Evolutionary conservation across 2,113 vertebrate genomes (phyloP), one percentile per base, ranked within the genome.

Genomic region (Ctenomys sociabilis): DNA sequence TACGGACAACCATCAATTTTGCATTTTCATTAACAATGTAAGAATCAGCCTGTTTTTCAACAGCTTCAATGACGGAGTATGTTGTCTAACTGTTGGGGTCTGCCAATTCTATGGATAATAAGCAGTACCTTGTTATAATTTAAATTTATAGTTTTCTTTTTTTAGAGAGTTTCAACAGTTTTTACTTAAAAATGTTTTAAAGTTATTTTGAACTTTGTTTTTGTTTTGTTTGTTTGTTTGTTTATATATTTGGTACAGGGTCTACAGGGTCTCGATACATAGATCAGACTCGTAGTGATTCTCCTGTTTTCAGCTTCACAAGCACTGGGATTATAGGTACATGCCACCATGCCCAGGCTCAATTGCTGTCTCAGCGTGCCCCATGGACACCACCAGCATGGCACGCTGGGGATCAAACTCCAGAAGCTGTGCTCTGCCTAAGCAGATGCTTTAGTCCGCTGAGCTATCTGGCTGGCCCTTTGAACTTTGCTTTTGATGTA

Each of bases 91-190:
- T 90, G 85, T 54, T 28, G 13, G 43, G 24, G 54, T 32, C 82
- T 59, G 26, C 35, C 89, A 87, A 63, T 70, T 43, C 37, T 61
- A 21, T 32, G 85, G 26, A 28, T 61, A 90, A 95, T 37, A 90
- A 96, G 73, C 59, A 26, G 14, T 83, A 49, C 43, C 37, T 82
- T 70, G 57, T 26, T 45, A 3, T 52, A 70, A 57, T 37, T 61
- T 92, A 86, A 94, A 73, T 72, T 80, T 89, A 57, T 3, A 73
- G 75, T 66, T 95, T 81, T 85, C 32, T 80, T 90, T 70, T 70
- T 92, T 13, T 43, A 11, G 28, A 87, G 52, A 61, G 54, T 72
- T 59, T 77, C 37, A 77, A 32, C 5, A 26, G 66, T 45, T 30
- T 94, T 85, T 26, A 37, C 13, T 83, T 28, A 73, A 94, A 73